Evolutionary conservation across 2,888 invertebrate genomes (phyloP), one percentile per base, ranked within the genome.

Genomic region (Zygaena filipendulae): DNA sequence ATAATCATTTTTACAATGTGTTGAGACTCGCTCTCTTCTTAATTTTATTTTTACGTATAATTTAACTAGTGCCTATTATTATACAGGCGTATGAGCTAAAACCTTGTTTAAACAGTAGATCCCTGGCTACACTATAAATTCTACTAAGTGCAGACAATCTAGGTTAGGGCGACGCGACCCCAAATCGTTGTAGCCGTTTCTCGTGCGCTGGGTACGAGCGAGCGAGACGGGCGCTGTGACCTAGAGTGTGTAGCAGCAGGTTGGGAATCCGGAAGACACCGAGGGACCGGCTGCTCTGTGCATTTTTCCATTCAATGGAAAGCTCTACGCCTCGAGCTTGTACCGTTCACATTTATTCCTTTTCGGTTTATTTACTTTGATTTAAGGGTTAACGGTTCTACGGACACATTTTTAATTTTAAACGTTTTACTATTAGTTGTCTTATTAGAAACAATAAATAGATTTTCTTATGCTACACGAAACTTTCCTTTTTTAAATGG

Each of bases 291-390:
- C 72, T 74, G 47, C 56, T 52, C 57, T 52, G 51, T 67, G 74
- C 75, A 75, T 75, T 75, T 77, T 75, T 77, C 74, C 72, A 64
- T 70, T 72, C 71, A 74, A 66, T 71, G 75, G 75, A 75, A 77
- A 75, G 74, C 71, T 66, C 59, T 60, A 55, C 59, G 63, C 51
- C 52, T 60, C 52, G 54, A 50, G 58, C 45, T 55, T 59, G 39
- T 52, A 52, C 53, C 47, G 52, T 45, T 49, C 46, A 39, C 40
- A 48, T 52, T 37, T 34, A 36, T 45, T 49, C 47, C 45, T 40
- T 58, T 56, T 59, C 50, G 45, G 42, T 41, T 33, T 39, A 49
- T 52, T 55, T 49, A 29, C 7, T n/a, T n/a, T n/a, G n/a, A n/a
- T n/a, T n/a, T n/a, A n/a, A n/a, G n/a, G n/a, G n/a, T n/a, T n/a